phyloP scores from a whole-genome alignment of 2,797 vertebrate genomes.

The Tarsius wallacei region DNA sequence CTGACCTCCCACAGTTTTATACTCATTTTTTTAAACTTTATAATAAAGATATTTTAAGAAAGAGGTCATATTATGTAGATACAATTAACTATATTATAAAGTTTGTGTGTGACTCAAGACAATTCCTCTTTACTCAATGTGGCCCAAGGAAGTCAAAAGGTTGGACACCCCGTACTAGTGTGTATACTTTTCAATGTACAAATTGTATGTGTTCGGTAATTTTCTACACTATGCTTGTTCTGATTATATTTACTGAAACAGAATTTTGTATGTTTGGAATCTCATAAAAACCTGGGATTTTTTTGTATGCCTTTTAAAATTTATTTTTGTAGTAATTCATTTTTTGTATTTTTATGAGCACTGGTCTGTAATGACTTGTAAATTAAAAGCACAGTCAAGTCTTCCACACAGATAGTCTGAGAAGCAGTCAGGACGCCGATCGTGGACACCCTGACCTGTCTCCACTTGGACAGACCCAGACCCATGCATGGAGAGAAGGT shows the following conservation, averaged over 20 bases:
- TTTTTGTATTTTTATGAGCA: background rate
- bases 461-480: too few relatives aligned
- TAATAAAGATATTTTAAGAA: too few relatives aligned
- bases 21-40: too few relatives aligned
- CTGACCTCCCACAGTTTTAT: too few relatives aligned
- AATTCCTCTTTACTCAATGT: too few relatives aligned
- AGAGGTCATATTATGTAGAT: too few relatives aligned
- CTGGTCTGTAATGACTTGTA: background rate
- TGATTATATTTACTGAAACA: background rate
- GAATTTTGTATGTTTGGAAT: background rate
- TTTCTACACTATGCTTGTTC: background rate
- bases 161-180: too few relatives aligned
- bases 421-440: background rate
- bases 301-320: background rate
- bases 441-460: background rate
- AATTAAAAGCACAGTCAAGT: background rate
- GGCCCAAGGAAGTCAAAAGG: too few relatives aligned
- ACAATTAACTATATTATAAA: too few relatives aligned
- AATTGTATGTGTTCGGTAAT: background rate
- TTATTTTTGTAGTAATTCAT: background rate
- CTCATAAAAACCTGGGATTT: background rate
- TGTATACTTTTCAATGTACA: background rate
- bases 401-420: background rate
- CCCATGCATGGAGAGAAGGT: background rate
- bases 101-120: too few relatives aligned